Evolutionary conservation across 1,140 invertebrate species (phyloP).

Genomic region (Brachionus koreanus): DNA sequence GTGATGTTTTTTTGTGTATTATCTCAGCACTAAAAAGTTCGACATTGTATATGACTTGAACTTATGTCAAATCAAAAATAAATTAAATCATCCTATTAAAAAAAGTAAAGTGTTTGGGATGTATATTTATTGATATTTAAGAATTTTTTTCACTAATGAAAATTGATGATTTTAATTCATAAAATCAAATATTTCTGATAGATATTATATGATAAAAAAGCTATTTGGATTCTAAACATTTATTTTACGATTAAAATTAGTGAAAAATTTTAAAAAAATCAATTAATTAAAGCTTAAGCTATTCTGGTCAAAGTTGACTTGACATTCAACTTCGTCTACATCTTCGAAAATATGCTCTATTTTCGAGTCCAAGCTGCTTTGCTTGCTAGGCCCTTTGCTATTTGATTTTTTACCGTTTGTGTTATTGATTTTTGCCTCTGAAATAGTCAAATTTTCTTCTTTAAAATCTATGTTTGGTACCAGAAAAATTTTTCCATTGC

Average conservation of each 20-base stretch:
- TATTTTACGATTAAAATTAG: neutral
- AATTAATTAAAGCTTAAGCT: neutral
- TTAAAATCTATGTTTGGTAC: neutral
- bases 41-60: too few species aligned
- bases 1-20: too few species aligned
- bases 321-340: conserved; percentile 14
- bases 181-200: too few species aligned
- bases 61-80: too few species aligned
- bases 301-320: conserved; percentile 4
- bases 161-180: too few species aligned
- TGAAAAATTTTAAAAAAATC: neutral
- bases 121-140: too few species aligned
- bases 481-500: neutral
- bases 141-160: too few species aligned
- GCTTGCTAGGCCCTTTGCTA: conserved; percentile 23
- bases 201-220: too few species aligned
- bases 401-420: neutral
- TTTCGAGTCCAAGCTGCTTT: conserved; percentile 55
- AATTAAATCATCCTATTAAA: too few species aligned
- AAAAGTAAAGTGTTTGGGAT: too few species aligned
- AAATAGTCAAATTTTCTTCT: neutral
- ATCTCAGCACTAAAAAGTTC: too few species aligned
- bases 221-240: neutral
- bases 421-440: neutral
- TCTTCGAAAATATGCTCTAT: conserved; percentile 56